Evolutionary conservation across 2,113 vertebrate genomes (phyloP), one percentile per base, ranked within the genome.

Genomic region (Elgaria multicarinata): DNA sequence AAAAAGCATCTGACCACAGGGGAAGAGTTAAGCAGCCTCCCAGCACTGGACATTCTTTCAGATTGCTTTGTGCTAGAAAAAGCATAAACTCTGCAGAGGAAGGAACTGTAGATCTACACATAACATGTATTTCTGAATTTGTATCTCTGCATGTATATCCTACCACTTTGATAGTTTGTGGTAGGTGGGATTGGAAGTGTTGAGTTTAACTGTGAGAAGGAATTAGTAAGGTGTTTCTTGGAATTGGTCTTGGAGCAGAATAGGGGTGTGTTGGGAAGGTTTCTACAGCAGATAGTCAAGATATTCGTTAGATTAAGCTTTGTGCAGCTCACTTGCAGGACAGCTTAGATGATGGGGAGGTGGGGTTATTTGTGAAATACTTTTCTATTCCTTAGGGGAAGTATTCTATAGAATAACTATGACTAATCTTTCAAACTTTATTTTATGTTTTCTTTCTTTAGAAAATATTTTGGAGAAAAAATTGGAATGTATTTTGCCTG

Each of bases 401-500:
- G 36, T 33, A 2, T 26, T 20, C 8, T 36, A 8, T n/a, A 75
- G 79, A 36, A 81, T 7, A 10, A 39, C 24, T 64, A 3, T 39
- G 0, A 16, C n/a, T 42, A 39, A 24, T 24, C 26, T 64, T 24
- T 46, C 62, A 46, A 69, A 39, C 16, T 76, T 20, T 4, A 0
- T 6, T 12, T 1, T n/a, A 0, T 81, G 6, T 44, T 50, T 90
- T 90, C 31, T 36, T 94, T 91, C 92, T 94, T 83, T 96, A 99
- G 99, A 93, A 99, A 99, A 91, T 99, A 99, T 97, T 99, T 99
- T 95, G 99, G 99, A 93, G 99, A 99, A 97, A 99, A 99, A 96
- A 99, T 99, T 28, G 99, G 98, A 89, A 97, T 99, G 78, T 99
- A 99, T 96, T 99, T 99, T 93, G 99, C 99, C 0, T 99, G 99